Percentiles rank a stretch among this genome's conserved stretches.
phyloP scores from a whole-genome alignment of 2,113 vertebrate genomes.

The Pteropus alecto region DNA sequence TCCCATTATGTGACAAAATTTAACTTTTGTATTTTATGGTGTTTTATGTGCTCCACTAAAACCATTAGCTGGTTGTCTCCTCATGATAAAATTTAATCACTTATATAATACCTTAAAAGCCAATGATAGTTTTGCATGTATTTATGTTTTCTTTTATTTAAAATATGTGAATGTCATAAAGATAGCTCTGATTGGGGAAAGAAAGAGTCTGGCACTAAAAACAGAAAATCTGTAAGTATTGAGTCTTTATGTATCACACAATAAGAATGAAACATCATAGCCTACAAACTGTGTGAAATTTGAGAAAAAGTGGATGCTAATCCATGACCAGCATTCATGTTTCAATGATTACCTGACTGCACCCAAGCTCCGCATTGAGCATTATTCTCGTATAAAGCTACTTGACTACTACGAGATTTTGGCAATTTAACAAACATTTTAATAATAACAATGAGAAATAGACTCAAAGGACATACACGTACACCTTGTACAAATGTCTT shows the following conservation, averaged over 20 bases:
- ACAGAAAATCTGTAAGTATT: neutral
- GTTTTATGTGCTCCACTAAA: slow-evolving; percentile 84
- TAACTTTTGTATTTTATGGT: slow-evolving; percentile 82
- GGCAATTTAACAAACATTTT: slow-evolving; percentile 48
- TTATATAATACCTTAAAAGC: slow-evolving; percentile 79
- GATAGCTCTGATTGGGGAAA: neutral
- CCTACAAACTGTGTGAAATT: neutral
- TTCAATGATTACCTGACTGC: neutral
- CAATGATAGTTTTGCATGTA: slow-evolving; percentile 72
- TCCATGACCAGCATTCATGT: neutral
- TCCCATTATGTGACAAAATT: slow-evolving; percentile 82
- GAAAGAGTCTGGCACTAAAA: neutral
- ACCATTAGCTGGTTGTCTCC: slow-evolving; percentile 83
- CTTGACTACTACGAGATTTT: slow-evolving; percentile 27
- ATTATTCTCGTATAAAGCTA: slow-evolving; percentile 9
- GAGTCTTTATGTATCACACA: slow-evolving; percentile 4
- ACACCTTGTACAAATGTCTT: slow-evolving; percentile 32
- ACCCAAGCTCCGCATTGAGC: neutral
- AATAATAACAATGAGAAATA: slow-evolving; percentile 47
- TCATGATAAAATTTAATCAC: slow-evolving; percentile 84
- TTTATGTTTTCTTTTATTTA: slow-evolving; percentile 83
- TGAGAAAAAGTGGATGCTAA: neutral
- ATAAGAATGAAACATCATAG: neutral
- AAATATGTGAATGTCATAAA: slow-evolving; percentile 66
- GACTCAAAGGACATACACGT: slow-evolving; percentile 19